Percentiles rank a stretch among this genome's conserved stretches.
These are phyloP conservation scores for Trichonephila inaurata DNA, from an alignment of 1,140 invertebrate genomes.

Conservation along the genomic window DNA sequence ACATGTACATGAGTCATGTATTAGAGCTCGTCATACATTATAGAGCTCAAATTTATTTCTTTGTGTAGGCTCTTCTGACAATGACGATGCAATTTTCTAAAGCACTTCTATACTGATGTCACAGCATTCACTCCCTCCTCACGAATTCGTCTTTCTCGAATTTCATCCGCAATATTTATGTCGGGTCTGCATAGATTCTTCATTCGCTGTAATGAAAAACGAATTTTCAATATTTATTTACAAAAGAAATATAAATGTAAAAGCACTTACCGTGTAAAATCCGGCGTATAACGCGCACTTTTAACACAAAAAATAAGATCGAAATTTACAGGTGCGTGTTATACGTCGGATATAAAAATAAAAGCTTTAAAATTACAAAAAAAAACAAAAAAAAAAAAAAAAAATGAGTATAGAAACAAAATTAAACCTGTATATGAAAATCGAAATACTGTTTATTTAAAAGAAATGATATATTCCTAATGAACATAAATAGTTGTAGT, in stretches of 20 bases:
- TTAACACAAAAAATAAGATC: too few species aligned
- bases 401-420: too few species aligned
- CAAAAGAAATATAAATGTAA: not conserved
- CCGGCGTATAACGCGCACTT: too few species aligned
- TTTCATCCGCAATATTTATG: conserved; percentile 78
- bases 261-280: not conserved
- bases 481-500: too few species aligned
- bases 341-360: too few species aligned
- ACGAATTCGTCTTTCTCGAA: conserved; percentile 65
- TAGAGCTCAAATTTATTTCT: not conserved
- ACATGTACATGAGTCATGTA: not conserved
- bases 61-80: not conserved
- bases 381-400: too few species aligned
- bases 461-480: too few species aligned
- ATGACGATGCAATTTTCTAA: conserved; percentile 4
- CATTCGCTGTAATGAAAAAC: conserved; percentile 58
- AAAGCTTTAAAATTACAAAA: too few species aligned
- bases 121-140: conserved; percentile 75
- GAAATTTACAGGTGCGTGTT: too few species aligned
- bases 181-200: conserved; percentile 79
- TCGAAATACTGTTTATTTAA: too few species aligned
- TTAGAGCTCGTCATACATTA: not conserved
- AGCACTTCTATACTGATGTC: conserved; percentile 60
- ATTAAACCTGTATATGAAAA: too few species aligned
- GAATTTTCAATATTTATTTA: not conserved